Base-by-base conservation (phyloP, 2,888 invertebrate genomes). In the Caenorhabditis imperialis region DNA sequence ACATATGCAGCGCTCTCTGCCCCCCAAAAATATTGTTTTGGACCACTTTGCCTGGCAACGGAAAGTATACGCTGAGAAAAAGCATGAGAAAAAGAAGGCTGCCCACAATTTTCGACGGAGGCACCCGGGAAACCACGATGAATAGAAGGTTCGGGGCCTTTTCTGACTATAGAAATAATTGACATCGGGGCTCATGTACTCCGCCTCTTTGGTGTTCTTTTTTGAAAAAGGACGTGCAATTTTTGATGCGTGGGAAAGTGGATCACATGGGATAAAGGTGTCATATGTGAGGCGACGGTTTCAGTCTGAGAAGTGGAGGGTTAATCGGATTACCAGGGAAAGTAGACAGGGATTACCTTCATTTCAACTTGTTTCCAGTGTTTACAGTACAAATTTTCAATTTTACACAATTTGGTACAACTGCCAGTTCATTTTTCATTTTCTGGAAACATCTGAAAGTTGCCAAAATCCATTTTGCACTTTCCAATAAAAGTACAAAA, bases 11-110 rank as follows among this genome's bases (percentile, higher is more conserved):
- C 38, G 37, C 16, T 25, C 57, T 40, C 40, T 40, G 18, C 20
- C 18, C 40, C 27, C 47, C 54, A 47, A 27, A 50, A 61, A 70
- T 70, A 61, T 71, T 62, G 70, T 71, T 71, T 71, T 71, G 70
- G 62, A 62, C 70, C 70, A 71, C 70, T 50, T 71, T 58, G 71
- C 71, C 57, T 25, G 50, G 71, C 71, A 71, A 71, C 71, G 57
- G 44, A 67, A 67, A 67, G 67, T 57, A 57, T 57, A 67, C 57
- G 57, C 37, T 33, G 67, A 22, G 57, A 67, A 67, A 50, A 67
- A 45, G 30, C 18, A 42, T 42, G 35, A 51, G 40, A 44, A 37
- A 37, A 23, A 47, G 48, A 25, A 20, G 16, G n/a, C 14, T 20
- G 42, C 12, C 47, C 48, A 57, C 55, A 50, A 65, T 65, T 65